phyloP scores from a whole-genome alignment of 2,113 vertebrate genomes.

The Raja brachyura region DNA sequence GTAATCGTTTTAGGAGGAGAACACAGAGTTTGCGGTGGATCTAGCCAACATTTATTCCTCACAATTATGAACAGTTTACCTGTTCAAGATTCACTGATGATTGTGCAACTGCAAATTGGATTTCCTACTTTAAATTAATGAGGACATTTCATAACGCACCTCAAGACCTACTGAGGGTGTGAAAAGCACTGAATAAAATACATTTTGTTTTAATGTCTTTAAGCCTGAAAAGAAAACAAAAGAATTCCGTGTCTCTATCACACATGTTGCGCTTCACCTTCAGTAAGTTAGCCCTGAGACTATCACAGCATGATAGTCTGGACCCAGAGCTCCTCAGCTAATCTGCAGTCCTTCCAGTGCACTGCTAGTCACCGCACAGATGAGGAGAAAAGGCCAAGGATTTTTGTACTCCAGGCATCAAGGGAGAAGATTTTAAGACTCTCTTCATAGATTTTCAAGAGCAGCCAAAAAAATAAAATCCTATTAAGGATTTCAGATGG shows the following conservation, averaged over 20 bases:
- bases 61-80: not conserved
- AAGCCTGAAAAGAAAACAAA: not conserved
- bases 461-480: not conserved
- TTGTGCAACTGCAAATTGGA: not conserved
- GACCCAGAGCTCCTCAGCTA: not conserved
- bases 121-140: not conserved
- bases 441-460: not conserved
- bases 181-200: not conserved
- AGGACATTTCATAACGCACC: not conserved
- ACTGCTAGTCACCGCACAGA: not conserved
- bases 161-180: not conserved
- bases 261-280: not conserved
- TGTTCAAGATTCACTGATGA: not conserved
- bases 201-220: not conserved
- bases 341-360: not conserved
- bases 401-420: not conserved
- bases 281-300: not conserved
- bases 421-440: not conserved
- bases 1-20: not conserved
- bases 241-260: not conserved
- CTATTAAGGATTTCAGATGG: not conserved
- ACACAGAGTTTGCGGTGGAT: not conserved
- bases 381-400: not conserved
- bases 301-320: not conserved
- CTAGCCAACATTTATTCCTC: not conserved